Evolutionary conservation across 37 sponge, comb jelly and placozoan species (phyloP).

Genomic region (Diacarnus erythraeanus): DNA sequence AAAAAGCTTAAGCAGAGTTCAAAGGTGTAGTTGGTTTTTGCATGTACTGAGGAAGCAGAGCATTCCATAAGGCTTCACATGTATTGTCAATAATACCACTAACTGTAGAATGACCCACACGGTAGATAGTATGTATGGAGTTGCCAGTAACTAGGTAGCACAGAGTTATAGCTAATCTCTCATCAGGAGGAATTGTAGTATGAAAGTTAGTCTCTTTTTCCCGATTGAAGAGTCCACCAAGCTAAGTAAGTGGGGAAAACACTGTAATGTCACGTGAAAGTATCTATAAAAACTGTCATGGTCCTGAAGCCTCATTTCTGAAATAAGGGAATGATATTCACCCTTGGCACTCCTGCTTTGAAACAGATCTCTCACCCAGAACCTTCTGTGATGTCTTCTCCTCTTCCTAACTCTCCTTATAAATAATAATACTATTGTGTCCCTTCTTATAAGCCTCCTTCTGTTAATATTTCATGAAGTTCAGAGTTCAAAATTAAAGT

Average conservation of each 20-base stretch:
- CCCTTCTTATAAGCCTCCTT: no score
- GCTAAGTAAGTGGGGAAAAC: not conserved
- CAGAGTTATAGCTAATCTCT: not conserved
- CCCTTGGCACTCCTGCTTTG: no score
- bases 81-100: not conserved
- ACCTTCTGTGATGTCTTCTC: no score
- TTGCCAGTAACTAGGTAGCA: not conserved
- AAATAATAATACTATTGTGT: no score
- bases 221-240: not conserved
- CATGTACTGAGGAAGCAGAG: not conserved
- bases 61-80: not conserved
- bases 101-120: no score
- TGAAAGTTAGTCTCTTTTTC: not conserved
- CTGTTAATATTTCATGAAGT: no score
- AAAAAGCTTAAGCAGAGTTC: no score
- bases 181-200: not conserved
- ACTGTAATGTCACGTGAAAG: no score
- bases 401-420: no score
- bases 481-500: no score
- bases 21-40: not conserved
- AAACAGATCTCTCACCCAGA: no score
- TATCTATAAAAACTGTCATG: not conserved
- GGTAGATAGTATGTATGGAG: not conserved
- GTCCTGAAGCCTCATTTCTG: not conserved
- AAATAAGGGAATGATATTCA: not conserved